A percentile compares a stretch with the other conserved stretches of the same genome.
These are phyloP conservation scores for Hecatera dysodea DNA, from an alignment of 2,888 invertebrate species.

Conservation along the genomic window DNA sequence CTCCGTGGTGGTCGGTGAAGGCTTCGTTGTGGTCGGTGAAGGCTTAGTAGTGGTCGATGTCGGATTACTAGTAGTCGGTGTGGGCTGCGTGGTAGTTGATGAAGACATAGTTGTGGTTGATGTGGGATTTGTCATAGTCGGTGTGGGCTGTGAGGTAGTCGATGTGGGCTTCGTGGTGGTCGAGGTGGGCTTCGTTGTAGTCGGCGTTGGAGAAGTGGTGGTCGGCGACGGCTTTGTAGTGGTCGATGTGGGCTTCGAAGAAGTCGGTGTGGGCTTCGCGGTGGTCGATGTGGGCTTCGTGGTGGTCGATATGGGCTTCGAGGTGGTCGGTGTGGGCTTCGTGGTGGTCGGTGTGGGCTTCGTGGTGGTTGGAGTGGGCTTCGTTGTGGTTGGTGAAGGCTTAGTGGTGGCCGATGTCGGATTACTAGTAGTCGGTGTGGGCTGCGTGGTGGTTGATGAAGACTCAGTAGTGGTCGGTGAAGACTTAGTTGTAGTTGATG, in stretches of 20 bases:
- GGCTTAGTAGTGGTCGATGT: not conserved
- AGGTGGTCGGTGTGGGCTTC: not conserved
- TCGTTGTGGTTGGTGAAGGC: not conserved
- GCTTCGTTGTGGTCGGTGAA: not conserved
- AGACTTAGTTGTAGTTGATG: no score
- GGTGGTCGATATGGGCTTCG: no score
- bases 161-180: not conserved
- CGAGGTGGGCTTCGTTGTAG: not conserved
- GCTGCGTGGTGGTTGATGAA: not conserved
- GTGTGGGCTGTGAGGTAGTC: not conserved
- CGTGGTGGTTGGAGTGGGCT: not conserved
- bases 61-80: not conserved
- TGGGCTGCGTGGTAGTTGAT: not conserved
- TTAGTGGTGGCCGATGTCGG: not conserved
- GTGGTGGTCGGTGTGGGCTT: not conserved
- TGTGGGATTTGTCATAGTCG: not conserved
- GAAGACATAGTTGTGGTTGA: not conserved
- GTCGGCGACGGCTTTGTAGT: not conserved
- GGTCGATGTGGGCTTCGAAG: no score
- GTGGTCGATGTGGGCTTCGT: no score
- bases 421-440: not conserved
- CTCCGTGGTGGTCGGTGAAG: not conserved
- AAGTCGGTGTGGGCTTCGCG: no score
- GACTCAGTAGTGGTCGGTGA: no score
- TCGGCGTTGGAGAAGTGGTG: not conserved